These are phyloP conservation scores for Prunella himalayana DNA, from an alignment of 2,113 vertebrate genomes.

Conservation along the genomic window DNA sequence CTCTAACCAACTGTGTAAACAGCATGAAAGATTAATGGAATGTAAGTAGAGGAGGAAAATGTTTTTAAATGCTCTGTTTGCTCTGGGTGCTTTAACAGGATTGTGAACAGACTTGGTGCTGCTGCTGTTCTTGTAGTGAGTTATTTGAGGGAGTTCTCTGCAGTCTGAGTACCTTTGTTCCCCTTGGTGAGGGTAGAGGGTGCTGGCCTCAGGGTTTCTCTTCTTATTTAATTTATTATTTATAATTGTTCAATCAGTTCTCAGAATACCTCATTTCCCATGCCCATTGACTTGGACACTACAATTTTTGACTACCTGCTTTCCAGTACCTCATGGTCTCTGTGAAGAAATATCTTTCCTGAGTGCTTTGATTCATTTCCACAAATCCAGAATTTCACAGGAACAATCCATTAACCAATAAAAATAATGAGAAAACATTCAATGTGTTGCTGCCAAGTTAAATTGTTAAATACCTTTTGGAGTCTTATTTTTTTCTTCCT, in stretches of 20 bases:
- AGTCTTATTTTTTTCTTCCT: not conserved
- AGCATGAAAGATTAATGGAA: constrained; percentile 28
- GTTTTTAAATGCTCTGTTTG: constrained; percentile 7
- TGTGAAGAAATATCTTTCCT: not conserved
- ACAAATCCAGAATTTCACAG: not conserved
- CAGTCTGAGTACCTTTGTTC: not conserved
- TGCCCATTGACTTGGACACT: accelerated
- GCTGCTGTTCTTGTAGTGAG: not conserved
- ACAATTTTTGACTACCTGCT: not conserved
- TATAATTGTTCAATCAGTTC: not conserved
- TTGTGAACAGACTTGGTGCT: not conserved
- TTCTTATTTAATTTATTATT: not conserved
- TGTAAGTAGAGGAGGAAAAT: not conserved
- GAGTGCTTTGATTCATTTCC: not conserved
- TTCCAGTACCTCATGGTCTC: not conserved
- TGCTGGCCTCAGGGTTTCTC: not conserved
- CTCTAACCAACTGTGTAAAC: not conserved
- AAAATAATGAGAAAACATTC: not conserved
- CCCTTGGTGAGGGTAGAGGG: accelerated
- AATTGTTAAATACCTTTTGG: not conserved
- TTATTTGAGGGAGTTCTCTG: not conserved
- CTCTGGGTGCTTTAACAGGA: not conserved
- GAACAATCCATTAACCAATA: not conserved
- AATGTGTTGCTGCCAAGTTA: not conserved
- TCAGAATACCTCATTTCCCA: not conserved